A percentile compares a stretch with the other conserved stretches of the same genome.
Conservation (phyloP, 2,113 vertebrate species). For the Rhinoderma darwinii region DNA sequence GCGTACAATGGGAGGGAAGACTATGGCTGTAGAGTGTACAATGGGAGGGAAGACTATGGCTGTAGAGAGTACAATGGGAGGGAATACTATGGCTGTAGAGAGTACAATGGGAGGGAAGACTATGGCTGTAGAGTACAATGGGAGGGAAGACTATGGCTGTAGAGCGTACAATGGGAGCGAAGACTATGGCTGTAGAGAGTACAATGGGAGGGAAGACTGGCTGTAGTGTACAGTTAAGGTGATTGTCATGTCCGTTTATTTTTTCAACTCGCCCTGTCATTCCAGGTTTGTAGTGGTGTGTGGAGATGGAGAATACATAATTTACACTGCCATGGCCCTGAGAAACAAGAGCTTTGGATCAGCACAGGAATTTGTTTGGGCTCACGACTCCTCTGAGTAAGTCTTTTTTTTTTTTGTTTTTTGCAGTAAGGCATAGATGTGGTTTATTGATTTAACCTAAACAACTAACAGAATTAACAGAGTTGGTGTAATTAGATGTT, state of each 20-base stretch:
- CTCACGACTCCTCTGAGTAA: constrained; percentile 98
- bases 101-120: too few relatives aligned
- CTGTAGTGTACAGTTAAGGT: too few relatives aligned
- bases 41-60: background rate
- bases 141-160: too few relatives aligned
- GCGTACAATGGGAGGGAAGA: background rate
- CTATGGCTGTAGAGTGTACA: background rate
- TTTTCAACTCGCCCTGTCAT: background rate
- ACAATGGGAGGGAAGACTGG: too few relatives aligned
- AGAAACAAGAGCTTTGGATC: constrained; percentile 99
- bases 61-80: background rate
- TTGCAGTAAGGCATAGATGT: background rate
- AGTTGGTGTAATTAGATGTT: background rate
- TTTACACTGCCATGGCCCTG: constrained; percentile 97
- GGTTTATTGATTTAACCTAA: background rate
- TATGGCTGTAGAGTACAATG: too few relatives aligned
- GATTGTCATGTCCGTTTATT: too few relatives aligned
- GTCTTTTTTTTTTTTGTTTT: constrained; percentile 61
- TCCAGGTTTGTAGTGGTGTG: constrained; percentile 94
- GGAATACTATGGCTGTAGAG: too few relatives aligned
- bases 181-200: too few relatives aligned
- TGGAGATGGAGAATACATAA: constrained; percentile 98
- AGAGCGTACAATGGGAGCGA: too few relatives aligned
- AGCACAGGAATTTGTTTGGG: constrained; percentile 98
- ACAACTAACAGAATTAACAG: background rate